Percentiles rank a stretch among this genome's conserved stretches.
Evolutionary conservation across 2,888 invertebrate genomes (phyloP).

Genomic region (Zaprionus lineosus): DNA sequence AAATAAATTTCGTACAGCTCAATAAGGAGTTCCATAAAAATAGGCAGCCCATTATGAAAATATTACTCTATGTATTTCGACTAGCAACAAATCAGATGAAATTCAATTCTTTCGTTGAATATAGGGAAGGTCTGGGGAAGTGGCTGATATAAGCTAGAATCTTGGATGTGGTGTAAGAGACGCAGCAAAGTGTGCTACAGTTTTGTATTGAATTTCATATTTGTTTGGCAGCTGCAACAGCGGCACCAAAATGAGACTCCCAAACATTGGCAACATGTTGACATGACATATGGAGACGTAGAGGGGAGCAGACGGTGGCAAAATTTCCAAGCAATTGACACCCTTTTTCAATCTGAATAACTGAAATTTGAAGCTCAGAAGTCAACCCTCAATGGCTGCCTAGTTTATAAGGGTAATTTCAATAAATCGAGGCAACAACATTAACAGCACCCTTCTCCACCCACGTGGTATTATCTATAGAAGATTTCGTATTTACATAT

Average conservation of each 20-base stretch:
- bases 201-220: constrained; percentile 57
- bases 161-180: constrained; percentile 15
- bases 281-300: constrained; percentile 73
- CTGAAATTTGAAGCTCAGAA: constrained; percentile 50
- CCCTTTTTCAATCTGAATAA: constrained; percentile 65
- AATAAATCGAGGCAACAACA: constrained; percentile 57
- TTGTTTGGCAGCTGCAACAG: constrained; percentile 51
- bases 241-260: constrained; percentile 33
- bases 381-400: constrained; percentile 49
- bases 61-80: background rate
- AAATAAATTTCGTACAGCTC: constrained; percentile 41
- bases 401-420: constrained; percentile 71
- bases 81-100: constrained; percentile 22
- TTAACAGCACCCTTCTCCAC: constrained; percentile 8
- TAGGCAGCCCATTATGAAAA: constrained; percentile 19
- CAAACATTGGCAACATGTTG: constrained; percentile 78
- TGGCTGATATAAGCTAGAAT: too few species aligned
- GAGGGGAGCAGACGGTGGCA: too few species aligned
- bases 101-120: too few species aligned
- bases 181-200: constrained; percentile 35
- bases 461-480: too few species aligned
- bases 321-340: constrained; percentile 72
- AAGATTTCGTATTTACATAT: too few species aligned
- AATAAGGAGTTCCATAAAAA: constrained; percentile 1
- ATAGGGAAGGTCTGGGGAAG: constrained; percentile 15